Evolutionary conservation across 1,140 invertebrate species (phyloP).

Genomic region (Parasteatoda tepidariorum): DNA sequence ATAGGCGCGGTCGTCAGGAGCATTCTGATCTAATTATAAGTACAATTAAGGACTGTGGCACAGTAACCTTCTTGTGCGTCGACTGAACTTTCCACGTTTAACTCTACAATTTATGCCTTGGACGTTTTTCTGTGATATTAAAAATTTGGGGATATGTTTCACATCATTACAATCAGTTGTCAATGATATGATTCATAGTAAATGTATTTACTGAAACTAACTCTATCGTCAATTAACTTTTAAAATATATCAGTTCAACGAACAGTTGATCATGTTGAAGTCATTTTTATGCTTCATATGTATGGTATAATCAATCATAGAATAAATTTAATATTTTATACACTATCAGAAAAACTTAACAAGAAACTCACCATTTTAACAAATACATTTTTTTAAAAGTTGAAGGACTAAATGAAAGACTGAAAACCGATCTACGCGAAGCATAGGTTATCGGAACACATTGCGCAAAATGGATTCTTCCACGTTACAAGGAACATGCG

Average conservation of each 20-base stretch:
- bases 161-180: conserved; percentile 57
- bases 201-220: conserved; percentile 28
- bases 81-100: background rate
- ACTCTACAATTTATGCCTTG: conserved; percentile 49
- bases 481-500: no score
- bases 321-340: conserved; percentile 39
- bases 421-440: conserved; percentile 4
- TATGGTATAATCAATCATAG: conserved; percentile 26
- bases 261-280: conserved; percentile 18
- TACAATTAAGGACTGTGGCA: no score
- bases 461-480: no score
- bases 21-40: no score
- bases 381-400: conserved; percentile 8
- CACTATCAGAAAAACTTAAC: conserved; percentile 47
- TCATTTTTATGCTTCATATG: conserved; percentile 37
- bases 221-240: conserved; percentile 45
- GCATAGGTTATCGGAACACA: background rate
- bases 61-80: no score
- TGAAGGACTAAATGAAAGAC: background rate
- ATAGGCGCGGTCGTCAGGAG: no score
- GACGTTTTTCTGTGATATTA: conserved; percentile 59
- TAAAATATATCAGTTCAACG: conserved; percentile 37
- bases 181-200: conserved; percentile 57
- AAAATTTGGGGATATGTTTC: conserved; percentile 59
- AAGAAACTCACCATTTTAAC: conserved; percentile 26